phyloP scores from a whole-genome alignment of 64 coral and sea anemone species.

The Catalaphyllia jardinei region DNA sequence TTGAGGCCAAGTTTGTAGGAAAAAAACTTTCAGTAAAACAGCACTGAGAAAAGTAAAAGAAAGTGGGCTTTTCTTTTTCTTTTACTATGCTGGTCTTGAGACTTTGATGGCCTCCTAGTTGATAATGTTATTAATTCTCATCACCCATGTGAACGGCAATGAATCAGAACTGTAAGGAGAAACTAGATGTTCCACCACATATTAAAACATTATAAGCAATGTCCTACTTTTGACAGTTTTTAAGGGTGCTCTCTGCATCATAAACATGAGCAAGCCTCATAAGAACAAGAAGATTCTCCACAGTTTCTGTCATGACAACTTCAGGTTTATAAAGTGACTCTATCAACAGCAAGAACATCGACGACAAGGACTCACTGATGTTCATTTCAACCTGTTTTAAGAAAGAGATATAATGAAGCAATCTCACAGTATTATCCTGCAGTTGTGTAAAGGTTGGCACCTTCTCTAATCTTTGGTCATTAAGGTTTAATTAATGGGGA shows the following conservation, averaged over 20 bases:
- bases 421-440: neutral
- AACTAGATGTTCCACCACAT: neutral
- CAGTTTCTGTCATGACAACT: constrained; percentile 62
- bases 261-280: constrained; percentile 94
- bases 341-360: constrained; percentile 85
- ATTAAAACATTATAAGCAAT: neutral
- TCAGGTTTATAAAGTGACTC: constrained; percentile 89
- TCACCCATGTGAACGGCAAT: neutral
- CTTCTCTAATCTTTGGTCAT: neutral
- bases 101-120: no score
- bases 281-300: constrained; percentile 84
- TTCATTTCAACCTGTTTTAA: constrained; percentile 75
- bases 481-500: no score
- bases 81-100: no score
- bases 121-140: no score
- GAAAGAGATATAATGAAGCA: neutral
- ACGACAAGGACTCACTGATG: constrained; percentile 70
- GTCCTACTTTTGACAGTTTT: constrained; percentile 75
- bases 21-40: no score
- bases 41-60: no score
- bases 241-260: constrained; percentile 82
- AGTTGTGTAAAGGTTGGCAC: neutral
- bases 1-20: no score
- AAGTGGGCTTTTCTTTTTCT: no score
- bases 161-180: neutral